Evolutionary conservation across 2,888 invertebrate species (phyloP).

Genomic region (Timema podura): DNA sequence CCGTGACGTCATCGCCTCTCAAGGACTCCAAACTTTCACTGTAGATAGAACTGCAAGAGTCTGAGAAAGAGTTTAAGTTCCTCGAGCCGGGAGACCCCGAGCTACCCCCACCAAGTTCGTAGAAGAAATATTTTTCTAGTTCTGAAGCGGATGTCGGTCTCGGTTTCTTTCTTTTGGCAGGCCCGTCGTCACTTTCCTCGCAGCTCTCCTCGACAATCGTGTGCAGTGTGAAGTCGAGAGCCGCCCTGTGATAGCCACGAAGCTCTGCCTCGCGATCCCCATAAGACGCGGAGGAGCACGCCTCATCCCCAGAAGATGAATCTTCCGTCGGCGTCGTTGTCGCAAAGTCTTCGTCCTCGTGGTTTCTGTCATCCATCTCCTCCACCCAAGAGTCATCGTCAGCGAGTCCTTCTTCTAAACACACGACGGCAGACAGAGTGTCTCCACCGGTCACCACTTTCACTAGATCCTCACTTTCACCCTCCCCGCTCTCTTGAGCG

Average conservation of each 20-base stretch:
- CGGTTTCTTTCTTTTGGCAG: slow-evolving; percentile 45
- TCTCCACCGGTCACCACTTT: slow-evolving; percentile 66
- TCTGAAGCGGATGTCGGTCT: slow-evolving; percentile 75
- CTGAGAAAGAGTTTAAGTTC: slow-evolving; percentile 54
- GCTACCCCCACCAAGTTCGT: slow-evolving; percentile 71
- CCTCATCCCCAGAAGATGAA: slow-evolving; percentile 49
- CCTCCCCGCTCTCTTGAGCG: slow-evolving; percentile 38
- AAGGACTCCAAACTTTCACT: slow-evolving; percentile 74
- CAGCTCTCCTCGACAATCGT: slow-evolving; percentile 93
- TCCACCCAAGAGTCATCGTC: slow-evolving; percentile 92
- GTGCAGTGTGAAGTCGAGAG: slow-evolving; percentile 84
- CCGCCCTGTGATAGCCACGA: slow-evolving; percentile 74
- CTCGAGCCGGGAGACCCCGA: slow-evolving; percentile 47
- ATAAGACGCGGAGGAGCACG: slow-evolving; percentile 53
- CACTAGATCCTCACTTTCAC: slow-evolving; percentile 48
- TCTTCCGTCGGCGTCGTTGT: slow-evolving; percentile 53
- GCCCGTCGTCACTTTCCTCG: slow-evolving; percentile 84
- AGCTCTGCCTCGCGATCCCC: slow-evolving; percentile 77
- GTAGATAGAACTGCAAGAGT: slow-evolving; percentile 75
- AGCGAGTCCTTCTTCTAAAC: slow-evolving; percentile 80
- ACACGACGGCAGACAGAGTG: slow-evolving; percentile 66
- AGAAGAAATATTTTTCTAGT: slow-evolving; percentile 87
- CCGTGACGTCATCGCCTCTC: slow-evolving; percentile 27
- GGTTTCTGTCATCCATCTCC: slow-evolving; percentile 63
- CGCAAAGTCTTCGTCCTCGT: slow-evolving; percentile 60